Evolutionary conservation across 2,888 invertebrate genomes (phyloP).

Genomic region (Sphaerophoria taeniata): DNA sequence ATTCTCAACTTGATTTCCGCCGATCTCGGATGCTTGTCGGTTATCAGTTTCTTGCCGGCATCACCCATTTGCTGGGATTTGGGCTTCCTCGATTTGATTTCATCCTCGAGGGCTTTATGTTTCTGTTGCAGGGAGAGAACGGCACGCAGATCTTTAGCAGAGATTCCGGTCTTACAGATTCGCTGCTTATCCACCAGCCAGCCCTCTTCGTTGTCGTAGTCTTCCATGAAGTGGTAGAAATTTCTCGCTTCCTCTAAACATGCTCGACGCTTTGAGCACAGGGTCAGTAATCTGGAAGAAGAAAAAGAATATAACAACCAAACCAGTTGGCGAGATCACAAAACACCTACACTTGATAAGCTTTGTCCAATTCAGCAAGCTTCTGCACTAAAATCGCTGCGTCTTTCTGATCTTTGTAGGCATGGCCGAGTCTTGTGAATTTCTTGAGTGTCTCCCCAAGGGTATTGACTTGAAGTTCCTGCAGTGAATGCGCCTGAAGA

Average conservation of each 20-base stretch:
- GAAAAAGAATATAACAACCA: not conserved
- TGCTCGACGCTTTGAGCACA: slow-evolving; percentile 87
- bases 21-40: slow-evolving; percentile 91
- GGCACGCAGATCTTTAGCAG: slow-evolving; percentile 95
- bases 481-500: slow-evolving; percentile 95
- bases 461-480: slow-evolving; percentile 95
- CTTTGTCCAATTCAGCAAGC: slow-evolving; percentile 89
- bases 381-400: slow-evolving; percentile 86
- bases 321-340: too few relatives aligned
- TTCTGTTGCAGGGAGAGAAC: slow-evolving; percentile 95
- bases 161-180: slow-evolving; percentile 95
- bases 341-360: slow-evolving; percentile 87
- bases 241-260: slow-evolving; percentile 95
- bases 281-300: slow-evolving; percentile 77
- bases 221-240: slow-evolving; percentile 97
- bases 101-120: slow-evolving; percentile 94
- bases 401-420: slow-evolving; percentile 85
- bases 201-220: slow-evolving; percentile 98
- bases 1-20: slow-evolving; percentile 92
- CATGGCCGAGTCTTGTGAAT: slow-evolving; percentile 87
- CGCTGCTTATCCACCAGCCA: slow-evolving; percentile 98
- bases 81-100: slow-evolving; percentile 89
- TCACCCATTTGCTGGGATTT: slow-evolving; percentile 88
- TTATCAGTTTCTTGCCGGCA: slow-evolving; percentile 88
- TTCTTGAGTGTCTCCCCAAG: slow-evolving; percentile 93